Conservation (phyloP, 2,888 invertebrate species). For the Capitulum mitella region DNA sequence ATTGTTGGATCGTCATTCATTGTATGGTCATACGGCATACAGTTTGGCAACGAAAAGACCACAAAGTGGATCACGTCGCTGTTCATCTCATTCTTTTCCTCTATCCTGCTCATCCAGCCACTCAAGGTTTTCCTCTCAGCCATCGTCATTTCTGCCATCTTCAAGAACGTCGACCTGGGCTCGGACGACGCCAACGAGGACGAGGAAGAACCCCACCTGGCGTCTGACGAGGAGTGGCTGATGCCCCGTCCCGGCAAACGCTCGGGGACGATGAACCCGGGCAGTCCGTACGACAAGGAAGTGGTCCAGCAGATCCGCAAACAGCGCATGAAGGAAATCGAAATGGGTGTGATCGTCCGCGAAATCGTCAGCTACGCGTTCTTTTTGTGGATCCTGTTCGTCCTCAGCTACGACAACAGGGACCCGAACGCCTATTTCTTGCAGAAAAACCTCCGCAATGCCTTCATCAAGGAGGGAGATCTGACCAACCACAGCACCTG, state of each 20-base stretch:
- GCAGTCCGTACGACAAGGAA: constrained; percentile 35
- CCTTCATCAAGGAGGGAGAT: constrained; percentile 35
- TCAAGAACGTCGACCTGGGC: constrained; percentile 40
- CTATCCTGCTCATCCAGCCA: constrained; percentile 48
- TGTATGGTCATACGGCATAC: constrained; percentile 46
- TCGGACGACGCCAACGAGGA: constrained; percentile 42
- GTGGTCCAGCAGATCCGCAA: constrained; percentile 40
- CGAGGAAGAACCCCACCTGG: constrained; percentile 40
- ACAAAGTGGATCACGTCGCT: constrained; percentile 48
- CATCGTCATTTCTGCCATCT: constrained; percentile 37
- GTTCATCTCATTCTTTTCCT: constrained; percentile 46
- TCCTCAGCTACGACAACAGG: constrained; percentile 45
- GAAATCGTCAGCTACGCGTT: constrained; percentile 46
- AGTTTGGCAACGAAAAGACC: constrained; percentile 46
- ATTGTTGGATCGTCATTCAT: constrained; percentile 43
- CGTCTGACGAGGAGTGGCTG: constrained; percentile 43
- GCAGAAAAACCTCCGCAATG: constrained; percentile 42
- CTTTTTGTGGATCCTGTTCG: constrained; percentile 47
- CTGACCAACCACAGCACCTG: background rate
- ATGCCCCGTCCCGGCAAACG: constrained; percentile 26
- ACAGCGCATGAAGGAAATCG: constrained; percentile 45
- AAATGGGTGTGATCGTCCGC: constrained; percentile 46
- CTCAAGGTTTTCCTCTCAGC: constrained; percentile 43
- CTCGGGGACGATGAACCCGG: background rate
- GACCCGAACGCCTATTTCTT: constrained; percentile 44